Percentiles rank a stretch among this genome's conserved stretches.
Conservation (phyloP, 2,888 invertebrate genomes). For the Trachelus troglodyta region DNA sequence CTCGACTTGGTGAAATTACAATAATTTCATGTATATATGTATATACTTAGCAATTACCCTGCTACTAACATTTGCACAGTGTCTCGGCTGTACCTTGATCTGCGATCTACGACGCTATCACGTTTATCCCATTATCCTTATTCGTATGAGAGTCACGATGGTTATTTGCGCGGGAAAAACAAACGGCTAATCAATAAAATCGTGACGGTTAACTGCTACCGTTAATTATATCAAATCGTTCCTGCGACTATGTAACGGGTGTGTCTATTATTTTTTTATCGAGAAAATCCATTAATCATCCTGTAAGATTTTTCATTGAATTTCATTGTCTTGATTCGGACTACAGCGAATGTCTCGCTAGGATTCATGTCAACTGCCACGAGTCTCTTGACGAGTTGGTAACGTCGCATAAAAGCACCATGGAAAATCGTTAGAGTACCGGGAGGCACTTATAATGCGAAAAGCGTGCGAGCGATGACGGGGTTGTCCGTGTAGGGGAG, state of each 20-base stretch:
- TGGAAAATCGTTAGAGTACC: constrained; percentile 53
- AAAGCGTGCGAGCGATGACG: constrained; percentile 64
- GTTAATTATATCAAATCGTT: neutral
- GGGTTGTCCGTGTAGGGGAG: constrained; percentile 64
- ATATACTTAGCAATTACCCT: neutral
- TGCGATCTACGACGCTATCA: neutral
- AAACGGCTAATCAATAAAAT: neutral
- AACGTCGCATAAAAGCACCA: constrained; percentile 24
- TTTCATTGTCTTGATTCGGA: constrained; percentile 2
- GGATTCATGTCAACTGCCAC: constrained; percentile 9
- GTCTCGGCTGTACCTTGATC: neutral
- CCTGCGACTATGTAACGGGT: neutral
- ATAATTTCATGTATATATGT: neutral
- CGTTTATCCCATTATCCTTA: neutral
- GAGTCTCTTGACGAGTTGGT: constrained; percentile 13
- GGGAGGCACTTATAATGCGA: constrained; percentile 59
- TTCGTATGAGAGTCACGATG: neutral
- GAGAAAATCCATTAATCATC: neutral
- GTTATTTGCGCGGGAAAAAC: neutral
- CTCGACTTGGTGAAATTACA: neutral
- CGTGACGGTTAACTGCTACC: neutral
- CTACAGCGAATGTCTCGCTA: constrained; percentile 4
- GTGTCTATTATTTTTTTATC: neutral
- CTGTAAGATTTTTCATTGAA: neutral
- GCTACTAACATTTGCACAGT: neutral